Percentiles rank a stretch among this genome's conserved stretches.
These are phyloP conservation scores for Oreochromis aureus DNA, from an alignment of 2,113 vertebrate species.

Conservation along the genomic window DNA sequence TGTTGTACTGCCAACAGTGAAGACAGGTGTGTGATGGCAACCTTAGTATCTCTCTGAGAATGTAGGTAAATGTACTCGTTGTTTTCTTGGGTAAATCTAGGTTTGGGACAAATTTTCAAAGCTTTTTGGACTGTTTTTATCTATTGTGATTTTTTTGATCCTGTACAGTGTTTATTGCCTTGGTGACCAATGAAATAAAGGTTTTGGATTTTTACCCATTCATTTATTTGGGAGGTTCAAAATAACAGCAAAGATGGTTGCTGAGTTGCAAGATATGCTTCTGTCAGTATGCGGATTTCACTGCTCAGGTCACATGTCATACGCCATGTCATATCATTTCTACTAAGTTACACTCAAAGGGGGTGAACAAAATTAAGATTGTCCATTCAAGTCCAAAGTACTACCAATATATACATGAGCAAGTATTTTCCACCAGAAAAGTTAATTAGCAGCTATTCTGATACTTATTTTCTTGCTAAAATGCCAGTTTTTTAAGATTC, in stretches of 20 bases:
- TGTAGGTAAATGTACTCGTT: background rate
- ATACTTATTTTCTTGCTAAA: background rate
- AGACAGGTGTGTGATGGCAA: background rate
- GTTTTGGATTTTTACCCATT: background rate
- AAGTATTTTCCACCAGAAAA: background rate
- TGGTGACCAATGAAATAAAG: background rate
- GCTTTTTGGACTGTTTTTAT: fast-evolving
- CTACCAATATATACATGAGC: background rate
- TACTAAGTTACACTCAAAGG: background rate
- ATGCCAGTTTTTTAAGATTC: fast-evolving
- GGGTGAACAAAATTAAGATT: background rate
- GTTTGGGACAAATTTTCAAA: background rate
- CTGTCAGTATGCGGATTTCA: fast-evolving
- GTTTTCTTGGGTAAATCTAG: background rate
- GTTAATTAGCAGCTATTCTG: background rate
- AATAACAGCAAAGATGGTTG: background rate
- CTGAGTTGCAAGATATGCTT: fast-evolving
- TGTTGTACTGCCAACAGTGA: background rate
- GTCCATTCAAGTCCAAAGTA: fast-evolving
- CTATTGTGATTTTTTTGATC: background rate
- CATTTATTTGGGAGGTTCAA: background rate
- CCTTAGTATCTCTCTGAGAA: background rate
- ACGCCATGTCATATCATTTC: fast-evolving
- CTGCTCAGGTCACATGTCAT: background rate
- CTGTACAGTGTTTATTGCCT: background rate